phyloP scores from a whole-genome alignment of 2,888 invertebrate genomes.

The Chrysodeixis includens region DNA sequence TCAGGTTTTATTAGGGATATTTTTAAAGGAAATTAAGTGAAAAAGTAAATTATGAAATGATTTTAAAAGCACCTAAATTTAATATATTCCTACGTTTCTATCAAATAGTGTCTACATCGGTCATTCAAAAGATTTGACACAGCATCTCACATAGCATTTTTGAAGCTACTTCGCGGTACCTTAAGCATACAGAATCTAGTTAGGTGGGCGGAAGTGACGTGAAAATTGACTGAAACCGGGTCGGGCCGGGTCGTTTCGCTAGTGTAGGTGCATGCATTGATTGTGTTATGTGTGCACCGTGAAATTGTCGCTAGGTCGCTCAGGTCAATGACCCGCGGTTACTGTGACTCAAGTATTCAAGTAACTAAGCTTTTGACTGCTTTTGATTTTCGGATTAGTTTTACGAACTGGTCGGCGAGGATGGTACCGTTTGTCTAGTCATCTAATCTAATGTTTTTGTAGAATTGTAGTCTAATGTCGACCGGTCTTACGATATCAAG shows the following conservation, averaged over 20 bases:
- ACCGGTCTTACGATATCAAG: slow-evolving; percentile 4
- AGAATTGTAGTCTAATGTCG: background rate
- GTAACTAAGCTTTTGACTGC: no score
- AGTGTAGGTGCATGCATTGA: slow-evolving; percentile 48
- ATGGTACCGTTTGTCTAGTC: background rate
- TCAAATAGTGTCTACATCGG: no score
- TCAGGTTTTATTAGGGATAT: no score
- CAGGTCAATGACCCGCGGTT: slow-evolving; percentile 47
- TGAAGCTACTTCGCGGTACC: background rate
- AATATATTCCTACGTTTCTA: no score
- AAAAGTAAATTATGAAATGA: no score
- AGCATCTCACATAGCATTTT: background rate
- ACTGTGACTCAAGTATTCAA: slow-evolving; percentile 35
- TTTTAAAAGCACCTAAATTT: no score
- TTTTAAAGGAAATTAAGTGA: no score
- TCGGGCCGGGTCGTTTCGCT: slow-evolving; percentile 43
- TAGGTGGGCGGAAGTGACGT: slow-evolving; percentile 40
- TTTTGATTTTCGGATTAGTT: slow-evolving; percentile 29
- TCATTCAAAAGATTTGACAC: background rate
- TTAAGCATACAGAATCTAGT: slow-evolving; percentile 35
- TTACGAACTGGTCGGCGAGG: background rate
- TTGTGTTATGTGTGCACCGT: slow-evolving; percentile 60
- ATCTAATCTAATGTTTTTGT: no score
- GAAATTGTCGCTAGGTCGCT: slow-evolving; percentile 55
- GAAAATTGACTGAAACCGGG: slow-evolving; percentile 43